These are phyloP conservation scores for Itoplectis maculator DNA, from an alignment of 2,888 invertebrate species.

Conservation along the genomic window DNA sequence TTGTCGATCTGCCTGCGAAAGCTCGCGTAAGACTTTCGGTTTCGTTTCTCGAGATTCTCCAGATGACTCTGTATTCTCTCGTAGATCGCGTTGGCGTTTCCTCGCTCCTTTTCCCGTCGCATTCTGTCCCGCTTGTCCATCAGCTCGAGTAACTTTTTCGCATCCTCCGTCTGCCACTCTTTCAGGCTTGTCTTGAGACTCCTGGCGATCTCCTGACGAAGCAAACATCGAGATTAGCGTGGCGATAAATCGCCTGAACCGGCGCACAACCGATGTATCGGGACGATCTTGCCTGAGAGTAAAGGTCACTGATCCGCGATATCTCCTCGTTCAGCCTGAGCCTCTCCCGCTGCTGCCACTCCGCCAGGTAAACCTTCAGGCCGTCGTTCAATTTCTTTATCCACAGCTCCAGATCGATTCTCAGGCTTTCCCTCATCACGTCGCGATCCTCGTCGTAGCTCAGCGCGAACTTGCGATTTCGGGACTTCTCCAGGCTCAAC, in stretches of 20 bases:
- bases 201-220: slow-evolving; percentile 64
- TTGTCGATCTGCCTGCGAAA: slow-evolving; percentile 70
- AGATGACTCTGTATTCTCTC: slow-evolving; percentile 70
- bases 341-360: slow-evolving; percentile 65
- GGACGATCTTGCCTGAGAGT: slow-evolving; percentile 63
- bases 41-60: slow-evolving; percentile 66
- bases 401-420: slow-evolving; percentile 63
- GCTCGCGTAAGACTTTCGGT: slow-evolving; percentile 64
- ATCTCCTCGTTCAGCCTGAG: slow-evolving; percentile 67
- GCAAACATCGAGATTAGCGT: slow-evolving; percentile 1
- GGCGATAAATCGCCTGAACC: not conserved
- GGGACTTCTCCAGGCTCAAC: slow-evolving; percentile 59
- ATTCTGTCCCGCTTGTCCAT: slow-evolving; percentile 62
- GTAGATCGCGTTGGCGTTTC: slow-evolving; percentile 63
- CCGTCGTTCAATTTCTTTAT: slow-evolving; percentile 62
- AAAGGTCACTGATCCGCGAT: slow-evolving; percentile 64
- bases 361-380: slow-evolving; percentile 56
- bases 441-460: slow-evolving; percentile 65
- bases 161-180: slow-evolving; percentile 68
- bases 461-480: slow-evolving; percentile 46
- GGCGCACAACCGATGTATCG: not conserved
- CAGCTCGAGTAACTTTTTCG: slow-evolving; percentile 63
- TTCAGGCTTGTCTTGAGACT: slow-evolving; percentile 63
- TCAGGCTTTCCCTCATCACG: slow-evolving; percentile 52
- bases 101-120: slow-evolving; percentile 55